phyloP scores from a whole-genome alignment of 2,113 vertebrate species.

The Dissostichus mawsoni region DNA sequence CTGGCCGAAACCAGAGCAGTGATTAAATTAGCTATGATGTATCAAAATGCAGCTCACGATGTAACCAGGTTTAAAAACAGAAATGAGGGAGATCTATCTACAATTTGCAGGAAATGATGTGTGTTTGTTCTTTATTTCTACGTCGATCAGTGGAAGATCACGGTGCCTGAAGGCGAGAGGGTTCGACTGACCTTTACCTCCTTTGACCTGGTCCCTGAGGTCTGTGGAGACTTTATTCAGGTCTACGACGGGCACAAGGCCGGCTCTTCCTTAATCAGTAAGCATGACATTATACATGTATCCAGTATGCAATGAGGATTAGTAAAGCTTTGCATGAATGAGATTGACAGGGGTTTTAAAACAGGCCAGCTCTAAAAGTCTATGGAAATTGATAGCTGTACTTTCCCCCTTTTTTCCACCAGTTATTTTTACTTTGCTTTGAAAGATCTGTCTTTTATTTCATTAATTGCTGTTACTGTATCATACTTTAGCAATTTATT shows the following conservation, averaged over 20 bases:
- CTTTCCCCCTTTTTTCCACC: too few relatives aligned
- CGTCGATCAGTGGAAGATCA: constrained; percentile 74
- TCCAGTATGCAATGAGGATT: not conserved
- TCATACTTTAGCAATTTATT: too few relatives aligned
- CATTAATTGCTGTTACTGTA: too few relatives aligned
- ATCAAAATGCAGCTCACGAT: constrained; percentile 21
- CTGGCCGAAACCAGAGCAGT: constrained; percentile 44
- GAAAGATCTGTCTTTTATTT: too few relatives aligned
- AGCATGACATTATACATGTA: constrained; percentile 16
- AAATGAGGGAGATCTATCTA: not conserved
- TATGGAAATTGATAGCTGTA: too few relatives aligned
- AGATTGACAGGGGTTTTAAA: not conserved
- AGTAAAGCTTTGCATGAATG: not conserved
- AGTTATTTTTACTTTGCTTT: too few relatives aligned
- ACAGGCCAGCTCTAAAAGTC: not conserved
- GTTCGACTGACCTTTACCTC: constrained; percentile 78
- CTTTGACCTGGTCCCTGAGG: constrained; percentile 82
- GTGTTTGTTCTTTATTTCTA: constrained; percentile 11
- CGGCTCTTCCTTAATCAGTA: constrained; percentile 69
- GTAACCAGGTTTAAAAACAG: not conserved
- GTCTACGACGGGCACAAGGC: constrained; percentile 75
- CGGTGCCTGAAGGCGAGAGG: constrained; percentile 71
- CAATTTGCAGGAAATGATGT: not conserved
- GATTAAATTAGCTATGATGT: constrained; percentile 36
- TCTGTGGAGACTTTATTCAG: constrained; percentile 82